These are phyloP conservation scores for Chymomyza amoena DNA, from an alignment of 2,888 invertebrate species.

Conservation along the genomic window DNA sequence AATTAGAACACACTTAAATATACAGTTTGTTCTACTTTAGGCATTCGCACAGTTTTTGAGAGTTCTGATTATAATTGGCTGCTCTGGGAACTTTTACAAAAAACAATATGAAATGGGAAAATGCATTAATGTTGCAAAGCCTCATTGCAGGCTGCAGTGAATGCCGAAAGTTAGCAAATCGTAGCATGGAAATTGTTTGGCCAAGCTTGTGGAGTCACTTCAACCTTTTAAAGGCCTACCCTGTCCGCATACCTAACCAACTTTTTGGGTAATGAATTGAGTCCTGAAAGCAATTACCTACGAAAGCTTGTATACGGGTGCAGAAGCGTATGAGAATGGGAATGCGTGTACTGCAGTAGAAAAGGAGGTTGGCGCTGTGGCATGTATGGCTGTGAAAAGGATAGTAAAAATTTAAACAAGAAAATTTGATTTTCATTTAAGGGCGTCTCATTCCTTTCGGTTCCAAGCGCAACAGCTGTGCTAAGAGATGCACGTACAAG, in stretches of 20 bases:
- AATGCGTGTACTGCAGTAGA: not conserved
- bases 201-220: conserved; percentile 10
- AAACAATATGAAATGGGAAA: conserved; percentile 4
- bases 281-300: conserved; percentile 20
- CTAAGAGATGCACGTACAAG: not conserved
- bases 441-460: not conserved
- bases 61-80: not conserved
- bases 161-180: not conserved
- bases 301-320: not conserved
- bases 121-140: conserved; percentile 11
- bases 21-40: not conserved
- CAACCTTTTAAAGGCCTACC: conserved; percentile 7
- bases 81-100: conserved; percentile 1
- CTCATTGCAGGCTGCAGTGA: not conserved
- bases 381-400: not conserved
- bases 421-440: conserved; percentile 18
- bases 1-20: not conserved
- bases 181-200: not conserved
- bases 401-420: conserved; percentile 19
- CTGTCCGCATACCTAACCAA: conserved; percentile 12
- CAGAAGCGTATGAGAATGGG: not conserved
- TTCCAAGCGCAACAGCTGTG: not conserved
- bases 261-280: conserved; percentile 22
- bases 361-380: not conserved
- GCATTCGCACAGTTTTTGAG: not conserved